These are phyloP conservation scores for Pseudomugil tenellus DNA, from an alignment of 2,797 vertebrate species.

Conservation along the genomic window DNA sequence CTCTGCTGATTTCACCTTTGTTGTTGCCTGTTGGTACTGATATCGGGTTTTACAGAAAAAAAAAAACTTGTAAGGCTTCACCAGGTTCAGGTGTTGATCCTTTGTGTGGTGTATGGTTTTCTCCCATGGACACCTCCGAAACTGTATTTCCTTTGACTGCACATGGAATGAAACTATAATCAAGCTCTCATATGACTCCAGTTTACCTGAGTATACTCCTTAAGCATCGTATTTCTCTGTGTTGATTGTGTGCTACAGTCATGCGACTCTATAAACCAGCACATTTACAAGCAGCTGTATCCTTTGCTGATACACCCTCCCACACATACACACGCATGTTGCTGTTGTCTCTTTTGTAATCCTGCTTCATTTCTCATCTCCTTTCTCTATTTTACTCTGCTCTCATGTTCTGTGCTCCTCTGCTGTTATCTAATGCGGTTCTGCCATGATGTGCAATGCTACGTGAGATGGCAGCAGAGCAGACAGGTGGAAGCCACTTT, in stretches of 20 bases:
- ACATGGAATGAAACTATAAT: background rate
- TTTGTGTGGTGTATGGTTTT: no score
- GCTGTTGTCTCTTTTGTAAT: constrained; percentile 52
- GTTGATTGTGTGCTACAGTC: background rate
- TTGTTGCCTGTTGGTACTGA: no score
- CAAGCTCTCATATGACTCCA: background rate
- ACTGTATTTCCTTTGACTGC: background rate
- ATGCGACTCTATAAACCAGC: background rate
- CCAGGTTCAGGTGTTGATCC: background rate
- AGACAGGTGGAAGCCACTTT: constrained; percentile 70
- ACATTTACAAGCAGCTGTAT: background rate
- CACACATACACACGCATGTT: constrained; percentile 7
- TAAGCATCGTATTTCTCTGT: background rate
- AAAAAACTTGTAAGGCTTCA: no score
- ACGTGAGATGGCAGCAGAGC: constrained; percentile 71
- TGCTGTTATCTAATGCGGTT: constrained; percentile 62
- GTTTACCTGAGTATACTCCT: background rate
- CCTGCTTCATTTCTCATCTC: constrained; percentile 34
- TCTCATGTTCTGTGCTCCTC: constrained; percentile 42
- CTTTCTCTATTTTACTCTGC: constrained; percentile 36
- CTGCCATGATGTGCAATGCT: constrained; percentile 51
- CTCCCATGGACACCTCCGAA: no score
- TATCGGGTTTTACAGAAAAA: no score
- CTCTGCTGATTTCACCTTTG: no score
- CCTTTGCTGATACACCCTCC: background rate